A percentile compares a stretch with the other conserved stretches of the same genome.
phyloP scores from a whole-genome alignment of 1,140 invertebrate genomes.

The Drosophila bifasciata region DNA sequence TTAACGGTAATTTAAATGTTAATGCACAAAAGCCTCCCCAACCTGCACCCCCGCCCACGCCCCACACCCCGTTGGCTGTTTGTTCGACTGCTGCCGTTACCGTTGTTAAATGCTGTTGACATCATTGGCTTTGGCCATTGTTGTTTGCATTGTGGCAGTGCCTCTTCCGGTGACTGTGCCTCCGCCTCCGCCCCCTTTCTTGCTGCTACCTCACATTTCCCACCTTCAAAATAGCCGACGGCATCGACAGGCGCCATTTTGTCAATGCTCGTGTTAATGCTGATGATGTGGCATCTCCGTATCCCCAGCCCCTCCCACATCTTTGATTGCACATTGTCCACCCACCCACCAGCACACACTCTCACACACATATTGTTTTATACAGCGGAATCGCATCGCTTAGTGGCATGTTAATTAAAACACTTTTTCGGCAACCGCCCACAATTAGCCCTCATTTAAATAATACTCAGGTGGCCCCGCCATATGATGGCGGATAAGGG shows the following conservation, averaged over 20 bases:
- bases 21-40: slow-evolving; percentile 40
- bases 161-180: too few species aligned
- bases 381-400: slow-evolving; percentile 3
- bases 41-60: background rate
- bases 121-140: slow-evolving; percentile 52
- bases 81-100: slow-evolving; percentile 24
- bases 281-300: slow-evolving; percentile 34
- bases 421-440: slow-evolving; percentile 36
- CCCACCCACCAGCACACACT: background rate
- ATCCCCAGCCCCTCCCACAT: slow-evolving; percentile 27
- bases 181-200: background rate
- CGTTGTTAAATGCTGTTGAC: slow-evolving; percentile 67
- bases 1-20: slow-evolving; percentile 70
- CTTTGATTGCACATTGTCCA: slow-evolving; percentile 23
- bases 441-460: slow-evolving; percentile 53
- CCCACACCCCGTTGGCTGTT: slow-evolving; percentile 31
- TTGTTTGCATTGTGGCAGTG: slow-evolving; percentile 27
- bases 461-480: slow-evolving; percentile 37
- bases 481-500: slow-evolving; percentile 31
- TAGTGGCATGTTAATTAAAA: slow-evolving; percentile 45
- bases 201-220: background rate
- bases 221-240: slow-evolving; percentile 46
- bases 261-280: slow-evolving; percentile 55
- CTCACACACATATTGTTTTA: background rate
- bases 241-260: slow-evolving; percentile 47